Base-by-base conservation (phyloP, 1,140 invertebrate species). In the Lepidurus couesii region DNA sequence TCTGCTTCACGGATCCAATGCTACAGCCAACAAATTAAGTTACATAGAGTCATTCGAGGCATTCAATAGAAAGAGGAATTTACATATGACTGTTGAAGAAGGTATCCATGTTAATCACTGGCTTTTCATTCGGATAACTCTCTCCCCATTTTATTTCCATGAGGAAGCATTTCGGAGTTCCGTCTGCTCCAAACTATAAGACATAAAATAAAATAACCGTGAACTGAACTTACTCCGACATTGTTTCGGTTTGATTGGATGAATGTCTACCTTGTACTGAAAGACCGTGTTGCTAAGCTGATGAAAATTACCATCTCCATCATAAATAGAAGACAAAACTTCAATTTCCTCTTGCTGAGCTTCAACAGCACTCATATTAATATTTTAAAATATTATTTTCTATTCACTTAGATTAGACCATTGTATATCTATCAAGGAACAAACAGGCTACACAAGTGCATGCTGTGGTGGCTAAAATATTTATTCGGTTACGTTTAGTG, bases 21-120 rank as follows among this genome's bases (percentile, higher is more conserved):
- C 34, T 34, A 4, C 2, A 34, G 34, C 34, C 34, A 34, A 34
- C 2, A 34, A 34, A 4, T 34, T 34, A 34, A 3, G 34, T 34
- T 34, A 4, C 34, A 34, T 34, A 47, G 43, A 47, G 43, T 76
- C 21, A 44, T 1, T 73, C 10, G 6, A 13, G 34, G 21, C 42
- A 78, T 24, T 44, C 10, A 21, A 34, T 77, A 76, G n/a, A 24
- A 26, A 78, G 9, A 43, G 42, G 44, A 74, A 91, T 92, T 91
- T 89, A 97, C 95, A 96, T 86, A 85, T 95, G 92, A 83, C 93
- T 93, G 86, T 98, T 98, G 83, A 96, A 98, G 86, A 98, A 98
- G 43, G 93, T 90, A 83, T 97, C 92, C 87, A 98, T 88, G 85
- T 93, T 96, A 73, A 97, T 89, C 9, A 83, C 86, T 44, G 96